Conservation (phyloP, 1,140 invertebrate species). For the Brachionus sp. region DNA sequence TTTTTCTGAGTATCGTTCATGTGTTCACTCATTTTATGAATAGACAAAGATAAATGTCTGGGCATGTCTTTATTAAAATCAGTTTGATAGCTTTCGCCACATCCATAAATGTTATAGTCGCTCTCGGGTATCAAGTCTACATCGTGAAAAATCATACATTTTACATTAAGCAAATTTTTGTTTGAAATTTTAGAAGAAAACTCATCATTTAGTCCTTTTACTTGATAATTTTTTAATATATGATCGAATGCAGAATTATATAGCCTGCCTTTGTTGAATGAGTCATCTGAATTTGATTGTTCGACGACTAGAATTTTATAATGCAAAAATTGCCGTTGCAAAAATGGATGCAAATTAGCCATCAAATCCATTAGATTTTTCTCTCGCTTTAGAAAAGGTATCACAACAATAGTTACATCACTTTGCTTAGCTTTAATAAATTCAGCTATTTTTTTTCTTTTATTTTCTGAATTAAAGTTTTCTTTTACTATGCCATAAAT, state of each 20-base stretch:
- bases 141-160: constrained; percentile 86
- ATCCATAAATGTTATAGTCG: constrained; percentile 81
- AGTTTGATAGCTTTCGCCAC: constrained; percentile 64
- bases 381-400: constrained; percentile 79
- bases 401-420: constrained; percentile 64
- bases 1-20: neutral
- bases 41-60: constrained; percentile 63
- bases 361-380: constrained; percentile 74
- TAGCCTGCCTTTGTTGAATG: constrained; percentile 39
- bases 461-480: neutral
- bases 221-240: neutral
- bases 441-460: neutral
- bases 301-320: constrained; percentile 86
- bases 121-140: constrained; percentile 86
- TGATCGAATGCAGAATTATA: constrained; percentile 34
- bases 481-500: neutral
- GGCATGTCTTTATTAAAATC: constrained; percentile 62
- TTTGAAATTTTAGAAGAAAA: neutral
- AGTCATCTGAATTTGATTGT: constrained; percentile 62
- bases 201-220: neutral
- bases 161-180: constrained; percentile 22
- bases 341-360: constrained; percentile 80
- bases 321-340: constrained; percentile 78
- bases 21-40: neutral
- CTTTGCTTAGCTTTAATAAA: neutral